Evolutionary conservation across 2,113 vertebrate species (phyloP), one percentile per base, ranked within the genome.

Genomic region (Mesitornis unicolor): DNA sequence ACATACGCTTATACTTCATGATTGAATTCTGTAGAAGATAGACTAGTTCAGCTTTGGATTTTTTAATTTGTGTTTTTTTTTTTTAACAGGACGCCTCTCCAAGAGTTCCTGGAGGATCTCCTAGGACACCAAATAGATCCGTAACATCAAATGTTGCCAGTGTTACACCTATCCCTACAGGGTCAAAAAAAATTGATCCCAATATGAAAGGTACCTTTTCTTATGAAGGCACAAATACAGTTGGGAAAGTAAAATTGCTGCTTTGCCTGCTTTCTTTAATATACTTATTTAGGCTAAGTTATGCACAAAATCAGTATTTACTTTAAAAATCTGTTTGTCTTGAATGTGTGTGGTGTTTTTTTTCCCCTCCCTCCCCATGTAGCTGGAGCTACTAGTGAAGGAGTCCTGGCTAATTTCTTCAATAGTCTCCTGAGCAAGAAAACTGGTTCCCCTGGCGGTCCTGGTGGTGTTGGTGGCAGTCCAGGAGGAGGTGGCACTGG

Each of bases 341-440:
- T 60, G 43, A 16, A 85, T 56, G 86, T 76, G 31, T 79, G 57
- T 35, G 38, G 53, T 26, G 38, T 22, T 63, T 50, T 40, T 26
- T 28, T 19, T 6, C 8, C 48, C 7, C 7, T 81, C 63, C 21
- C 21, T 73, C 7, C 24, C 33, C 13, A 50, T 95, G 42, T 93
- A 99, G 98, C 98, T 98, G 99, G 99, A 98, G 99, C 99, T 95
- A 99, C 99, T 84, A 99, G 99, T 54, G 99, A 99, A 98, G 99
- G 99, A 16, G 99, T 99, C 76, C 97, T 99, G 96, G 99, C 99
- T 75, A 99, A 99, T 95, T 99, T 99, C 98, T 99, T 99, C 96
- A 99, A 99, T 95, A 99, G 99, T 92, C 98, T 99, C 91, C 96
- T 99, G 97, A 99, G 99, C 95, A 99, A 99, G 97, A 99, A 99